Percentiles rank a stretch among this genome's conserved stretches.
Conservation (phyloP, 2,113 vertebrate genomes). For the Ahaetulla prasina region DNA sequence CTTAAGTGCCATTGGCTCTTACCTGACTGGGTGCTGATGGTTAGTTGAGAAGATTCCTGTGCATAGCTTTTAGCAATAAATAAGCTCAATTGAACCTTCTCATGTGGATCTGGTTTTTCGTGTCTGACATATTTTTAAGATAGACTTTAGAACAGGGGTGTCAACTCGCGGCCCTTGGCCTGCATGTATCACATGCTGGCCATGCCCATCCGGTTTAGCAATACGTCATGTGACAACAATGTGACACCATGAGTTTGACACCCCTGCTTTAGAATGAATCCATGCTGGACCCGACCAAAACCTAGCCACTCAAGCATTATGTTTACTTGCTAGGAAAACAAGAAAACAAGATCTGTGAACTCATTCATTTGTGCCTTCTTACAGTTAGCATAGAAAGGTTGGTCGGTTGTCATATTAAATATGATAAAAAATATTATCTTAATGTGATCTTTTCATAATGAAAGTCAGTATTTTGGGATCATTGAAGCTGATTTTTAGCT, state of each 20-base stretch:
- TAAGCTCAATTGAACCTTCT: neutral
- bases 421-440: neutral
- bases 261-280: neutral
- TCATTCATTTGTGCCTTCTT: neutral
- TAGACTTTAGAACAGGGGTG: neutral
- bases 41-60: neutral
- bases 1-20: neutral
- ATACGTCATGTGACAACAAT: too few species aligned
- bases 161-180: too few species aligned
- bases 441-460: neutral
- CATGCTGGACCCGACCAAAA: neutral
- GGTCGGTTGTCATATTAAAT: neutral
- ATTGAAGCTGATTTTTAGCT: neutral
- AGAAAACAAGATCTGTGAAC: neutral
- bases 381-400: neutral
- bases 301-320: neutral
- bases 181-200: too few species aligned
- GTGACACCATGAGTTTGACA: too few species aligned
- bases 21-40: neutral
- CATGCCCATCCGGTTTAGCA: too few species aligned
- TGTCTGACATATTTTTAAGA: neutral
- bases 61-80: neutral
- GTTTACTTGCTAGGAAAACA: neutral
- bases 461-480: neutral
- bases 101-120: neutral